These are phyloP conservation scores for Lycia hirtaria DNA, from an alignment of 2,888 invertebrate genomes.

Conservation along the genomic window DNA sequence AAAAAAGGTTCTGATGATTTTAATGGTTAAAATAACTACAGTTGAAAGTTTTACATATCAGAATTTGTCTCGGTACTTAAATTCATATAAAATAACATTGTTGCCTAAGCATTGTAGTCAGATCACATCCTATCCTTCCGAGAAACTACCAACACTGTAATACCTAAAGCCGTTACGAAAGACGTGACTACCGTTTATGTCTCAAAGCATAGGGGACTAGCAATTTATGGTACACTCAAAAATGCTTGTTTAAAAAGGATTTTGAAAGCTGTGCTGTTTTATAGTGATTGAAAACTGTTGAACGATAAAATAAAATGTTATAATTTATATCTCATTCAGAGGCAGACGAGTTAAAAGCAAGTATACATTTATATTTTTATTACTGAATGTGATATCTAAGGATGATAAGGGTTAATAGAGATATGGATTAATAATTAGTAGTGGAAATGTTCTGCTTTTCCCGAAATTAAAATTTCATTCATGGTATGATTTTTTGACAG, in stretches of 20 bases:
- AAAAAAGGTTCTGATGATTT: too few relatives aligned
- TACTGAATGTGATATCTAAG: too few relatives aligned
- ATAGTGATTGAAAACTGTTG: constrained; percentile 18
- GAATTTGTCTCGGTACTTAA: neutral
- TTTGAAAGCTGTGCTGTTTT: constrained; percentile 4
- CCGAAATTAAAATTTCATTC: too few relatives aligned
- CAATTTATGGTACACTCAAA: constrained; percentile 25
- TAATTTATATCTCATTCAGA: neutral
- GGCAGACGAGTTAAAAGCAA: neutral
- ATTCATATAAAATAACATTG: neutral
- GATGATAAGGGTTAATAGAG: too few relatives aligned
- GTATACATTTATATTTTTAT: too few relatives aligned
- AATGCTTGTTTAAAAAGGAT: constrained; percentile 9
- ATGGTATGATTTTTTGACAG: too few relatives aligned
- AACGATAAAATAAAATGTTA: neutral
- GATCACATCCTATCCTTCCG: neutral
- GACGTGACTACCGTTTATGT: constrained; percentile 27
- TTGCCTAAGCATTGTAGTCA: neutral
- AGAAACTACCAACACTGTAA: constrained; percentile 23
- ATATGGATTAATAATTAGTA: too few relatives aligned
- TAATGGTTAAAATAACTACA: too few relatives aligned
- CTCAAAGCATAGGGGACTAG: constrained; percentile 19
- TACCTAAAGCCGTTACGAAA: constrained; percentile 13
- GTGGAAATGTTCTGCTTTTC: too few relatives aligned
- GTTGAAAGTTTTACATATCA: too few relatives aligned